A percentile compares a stretch with the other conserved stretches of the same genome.
phyloP scores from a whole-genome alignment of 2,888 invertebrate species.

The Minunthozetes semirufus region DNA sequence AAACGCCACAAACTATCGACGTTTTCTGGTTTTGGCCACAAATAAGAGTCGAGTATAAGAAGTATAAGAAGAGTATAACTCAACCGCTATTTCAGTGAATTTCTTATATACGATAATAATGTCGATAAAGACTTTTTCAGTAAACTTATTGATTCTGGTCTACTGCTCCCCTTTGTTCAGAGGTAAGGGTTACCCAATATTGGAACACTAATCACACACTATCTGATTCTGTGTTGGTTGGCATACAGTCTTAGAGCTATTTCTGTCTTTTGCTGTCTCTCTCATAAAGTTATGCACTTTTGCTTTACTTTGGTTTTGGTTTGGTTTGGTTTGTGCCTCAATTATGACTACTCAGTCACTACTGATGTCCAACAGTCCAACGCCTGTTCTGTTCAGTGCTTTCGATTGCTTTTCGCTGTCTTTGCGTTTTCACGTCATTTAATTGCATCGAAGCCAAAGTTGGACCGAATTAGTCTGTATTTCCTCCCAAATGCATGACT shows the following conservation, averaged over 20 bases:
- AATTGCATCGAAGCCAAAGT: constrained; percentile 14
- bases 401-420: neutral
- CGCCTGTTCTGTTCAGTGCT: neutral
- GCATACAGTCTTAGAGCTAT: too few relatives aligned
- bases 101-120: neutral
- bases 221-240: neutral
- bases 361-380: constrained; percentile 1
- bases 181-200: constrained; percentile 22
- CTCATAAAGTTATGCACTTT: constrained; percentile 14
- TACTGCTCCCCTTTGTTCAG: constrained; percentile 8
- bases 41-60: constrained; percentile 6
- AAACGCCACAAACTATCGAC: constrained; percentile 1
- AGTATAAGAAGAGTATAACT: neutral
- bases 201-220: constrained; percentile 16
- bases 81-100: neutral
- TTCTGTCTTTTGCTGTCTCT: neutral
- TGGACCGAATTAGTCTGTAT: constrained; percentile 19
- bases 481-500: constrained; percentile 21
- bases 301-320: neutral
- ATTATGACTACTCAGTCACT: neutral
- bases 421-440: constrained; percentile 1
- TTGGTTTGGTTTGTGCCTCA: neutral
- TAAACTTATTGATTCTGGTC: constrained; percentile 25
- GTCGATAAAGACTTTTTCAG: constrained; percentile 18
- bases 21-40: constrained; percentile 1